A percentile compares a stretch with the other conserved stretches of the same genome.
Evolutionary conservation across 2,113 vertebrate species (phyloP).

Genomic region (Equus quagga): DNA sequence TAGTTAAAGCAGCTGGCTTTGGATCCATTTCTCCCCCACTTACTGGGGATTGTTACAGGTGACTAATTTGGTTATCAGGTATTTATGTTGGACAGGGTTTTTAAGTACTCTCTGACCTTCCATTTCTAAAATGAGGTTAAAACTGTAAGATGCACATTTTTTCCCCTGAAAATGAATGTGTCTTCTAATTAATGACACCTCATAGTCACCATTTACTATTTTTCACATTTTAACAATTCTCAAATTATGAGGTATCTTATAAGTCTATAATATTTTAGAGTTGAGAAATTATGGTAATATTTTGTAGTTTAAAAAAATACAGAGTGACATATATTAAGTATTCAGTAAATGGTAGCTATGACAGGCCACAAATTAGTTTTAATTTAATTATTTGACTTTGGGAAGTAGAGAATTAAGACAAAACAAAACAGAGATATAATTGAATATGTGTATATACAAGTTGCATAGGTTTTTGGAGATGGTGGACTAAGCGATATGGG

Average conservation of each 20-base stretch:
- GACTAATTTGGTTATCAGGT: background rate
- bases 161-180: slow-evolving; percentile 9
- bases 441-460: background rate
- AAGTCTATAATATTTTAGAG: background rate
- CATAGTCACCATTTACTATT: background rate
- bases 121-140: background rate
- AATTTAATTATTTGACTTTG: slow-evolving; percentile 35
- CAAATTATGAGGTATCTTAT: background rate
- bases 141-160: background rate
- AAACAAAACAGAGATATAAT: background rate
- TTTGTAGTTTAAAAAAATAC: slow-evolving; percentile 6
- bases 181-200: background rate
- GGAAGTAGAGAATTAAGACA: slow-evolving; percentile 28
- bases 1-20: background rate
- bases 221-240: background rate
- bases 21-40: background rate
- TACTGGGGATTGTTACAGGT: background rate
- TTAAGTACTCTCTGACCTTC: background rate
- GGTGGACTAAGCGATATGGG: background rate
- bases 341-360: background rate
- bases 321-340: background rate
- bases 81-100: background rate
- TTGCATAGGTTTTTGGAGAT: background rate
- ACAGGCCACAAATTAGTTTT: background rate
- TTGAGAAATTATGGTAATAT: background rate